Percentiles rank a stretch among this genome's conserved stretches.
These are phyloP conservation scores for Selene dorsalis DNA, from an alignment of 2,797 vertebrate genomes.

Conservation along the genomic window DNA sequence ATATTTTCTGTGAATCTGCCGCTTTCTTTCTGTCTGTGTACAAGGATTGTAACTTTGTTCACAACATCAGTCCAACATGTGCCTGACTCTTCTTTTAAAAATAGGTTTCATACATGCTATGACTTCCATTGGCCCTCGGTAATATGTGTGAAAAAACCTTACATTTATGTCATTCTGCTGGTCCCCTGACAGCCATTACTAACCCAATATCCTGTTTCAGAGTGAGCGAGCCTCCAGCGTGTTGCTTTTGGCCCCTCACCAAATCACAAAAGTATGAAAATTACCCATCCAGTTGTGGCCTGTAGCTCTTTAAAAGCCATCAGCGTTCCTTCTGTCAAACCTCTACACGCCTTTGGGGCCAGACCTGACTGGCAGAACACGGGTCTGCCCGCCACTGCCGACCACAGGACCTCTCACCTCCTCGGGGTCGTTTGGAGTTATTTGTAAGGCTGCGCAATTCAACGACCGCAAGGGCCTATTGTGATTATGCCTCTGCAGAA, in stretches of 20 bases:
- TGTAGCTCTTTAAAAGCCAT: slow-evolving; percentile 78
- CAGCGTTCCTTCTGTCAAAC: slow-evolving; percentile 72
- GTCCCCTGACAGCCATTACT: slow-evolving; percentile 85
- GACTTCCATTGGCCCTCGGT: slow-evolving; percentile 58
- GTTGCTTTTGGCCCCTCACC: slow-evolving; percentile 85
- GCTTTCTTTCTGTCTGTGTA: neutral
- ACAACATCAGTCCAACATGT: slow-evolving; percentile 40
- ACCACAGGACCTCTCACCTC: slow-evolving; percentile 52
- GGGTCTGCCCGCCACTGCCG: slow-evolving; percentile 37
- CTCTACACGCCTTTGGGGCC: slow-evolving; percentile 69
- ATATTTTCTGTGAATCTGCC: neutral
- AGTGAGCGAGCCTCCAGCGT: slow-evolving; percentile 79
- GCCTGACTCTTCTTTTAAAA: slow-evolving; percentile 22
- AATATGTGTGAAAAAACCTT: slow-evolving; percentile 69
- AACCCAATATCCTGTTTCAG: slow-evolving; percentile 87
- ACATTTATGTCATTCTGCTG: slow-evolving; percentile 78
- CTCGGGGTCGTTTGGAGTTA: slow-evolving; percentile 54
- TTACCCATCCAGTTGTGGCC: slow-evolving; percentile 84
- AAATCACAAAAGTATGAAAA: slow-evolving; percentile 86
- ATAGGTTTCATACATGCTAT: slow-evolving; percentile 47
- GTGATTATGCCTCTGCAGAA: slow-evolving; percentile 63
- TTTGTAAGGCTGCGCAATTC: slow-evolving; percentile 76
- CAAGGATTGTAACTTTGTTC: slow-evolving; percentile 5
- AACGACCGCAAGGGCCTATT: slow-evolving; percentile 55
- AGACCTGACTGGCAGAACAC: slow-evolving; percentile 68